Conservation (phyloP, 2,797 vertebrate genomes). For the Chiloscyllium punctatum region DNA sequence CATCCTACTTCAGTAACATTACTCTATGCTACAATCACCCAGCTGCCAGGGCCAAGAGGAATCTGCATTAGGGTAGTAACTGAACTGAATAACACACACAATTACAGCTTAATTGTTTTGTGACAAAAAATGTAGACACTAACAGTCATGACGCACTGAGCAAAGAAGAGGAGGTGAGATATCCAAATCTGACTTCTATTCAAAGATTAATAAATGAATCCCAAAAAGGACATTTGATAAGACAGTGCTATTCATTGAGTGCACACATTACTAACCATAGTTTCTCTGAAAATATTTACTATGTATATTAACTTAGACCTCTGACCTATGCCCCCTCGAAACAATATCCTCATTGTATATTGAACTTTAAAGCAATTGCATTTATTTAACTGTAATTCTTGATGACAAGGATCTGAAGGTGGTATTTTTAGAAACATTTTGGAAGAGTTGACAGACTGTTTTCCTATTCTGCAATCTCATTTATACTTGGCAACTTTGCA, state of each 20-base stretch:
- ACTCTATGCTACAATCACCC: background rate
- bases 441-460: background rate
- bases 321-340: background rate
- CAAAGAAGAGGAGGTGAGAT: background rate
- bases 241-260: background rate
- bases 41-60: background rate
- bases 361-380: background rate
- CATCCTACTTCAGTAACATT: background rate
- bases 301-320: background rate
- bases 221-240: background rate
- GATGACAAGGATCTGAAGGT: background rate
- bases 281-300: background rate
- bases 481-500: background rate
- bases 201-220: background rate
- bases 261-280: background rate
- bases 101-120: background rate
- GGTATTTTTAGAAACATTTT: background rate
- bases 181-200: background rate
- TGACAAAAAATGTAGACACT: background rate
- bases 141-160: background rate
- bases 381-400: background rate
- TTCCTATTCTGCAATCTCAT: background rate
- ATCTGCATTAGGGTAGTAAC: background rate
- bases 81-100: background rate
- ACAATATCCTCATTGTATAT: background rate